These are phyloP conservation scores for Cyclophora albipunctata DNA, from an alignment of 2,888 invertebrate species.

Conservation along the genomic window DNA sequence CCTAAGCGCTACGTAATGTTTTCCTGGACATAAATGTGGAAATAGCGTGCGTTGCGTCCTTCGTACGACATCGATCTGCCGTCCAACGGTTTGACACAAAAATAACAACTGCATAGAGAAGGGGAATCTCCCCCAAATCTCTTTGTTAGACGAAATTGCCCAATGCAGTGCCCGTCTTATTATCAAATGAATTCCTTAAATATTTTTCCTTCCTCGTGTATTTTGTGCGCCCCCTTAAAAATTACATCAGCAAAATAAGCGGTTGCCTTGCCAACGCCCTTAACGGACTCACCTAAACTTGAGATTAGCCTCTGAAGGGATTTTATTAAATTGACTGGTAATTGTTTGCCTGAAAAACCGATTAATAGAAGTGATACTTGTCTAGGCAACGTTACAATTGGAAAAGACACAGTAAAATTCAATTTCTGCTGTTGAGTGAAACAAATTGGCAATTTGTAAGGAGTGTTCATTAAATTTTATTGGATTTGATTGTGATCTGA, in stretches of 20 bases:
- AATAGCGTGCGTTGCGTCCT: not conserved
- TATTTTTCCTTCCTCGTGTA: conserved; percentile 33
- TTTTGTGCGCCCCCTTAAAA: conserved; percentile 38
- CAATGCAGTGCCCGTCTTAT: conserved; percentile 41
- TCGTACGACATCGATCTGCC: conserved; percentile 29
- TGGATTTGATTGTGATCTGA: too few relatives aligned
- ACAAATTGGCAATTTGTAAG: not conserved
- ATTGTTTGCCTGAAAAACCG: conserved; percentile 3
- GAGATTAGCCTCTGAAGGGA: conserved; percentile 4
- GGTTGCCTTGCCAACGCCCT: conserved; percentile 45
- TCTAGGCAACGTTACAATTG: not conserved
- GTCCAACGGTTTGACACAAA: conserved; percentile 40
- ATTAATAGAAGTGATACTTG: conserved; percentile 2
- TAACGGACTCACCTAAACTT: not conserved
- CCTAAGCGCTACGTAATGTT: too few relatives aligned
- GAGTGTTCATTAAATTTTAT: too few relatives aligned
- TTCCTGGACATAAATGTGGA: not conserved
- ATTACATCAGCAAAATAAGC: conserved; percentile 28
- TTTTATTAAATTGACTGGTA: conserved; percentile 11
- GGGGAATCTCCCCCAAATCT: conserved; percentile 46
- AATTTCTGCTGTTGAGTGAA: not conserved
- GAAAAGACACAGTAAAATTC: not conserved
- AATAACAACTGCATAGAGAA: conserved; percentile 57
- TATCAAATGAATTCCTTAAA: conserved; percentile 34
- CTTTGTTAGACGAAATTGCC: conserved; percentile 47